These are phyloP conservation scores for Myotis findleyi DNA, from an alignment of 2,797 vertebrate species.

Conservation along the genomic window DNA sequence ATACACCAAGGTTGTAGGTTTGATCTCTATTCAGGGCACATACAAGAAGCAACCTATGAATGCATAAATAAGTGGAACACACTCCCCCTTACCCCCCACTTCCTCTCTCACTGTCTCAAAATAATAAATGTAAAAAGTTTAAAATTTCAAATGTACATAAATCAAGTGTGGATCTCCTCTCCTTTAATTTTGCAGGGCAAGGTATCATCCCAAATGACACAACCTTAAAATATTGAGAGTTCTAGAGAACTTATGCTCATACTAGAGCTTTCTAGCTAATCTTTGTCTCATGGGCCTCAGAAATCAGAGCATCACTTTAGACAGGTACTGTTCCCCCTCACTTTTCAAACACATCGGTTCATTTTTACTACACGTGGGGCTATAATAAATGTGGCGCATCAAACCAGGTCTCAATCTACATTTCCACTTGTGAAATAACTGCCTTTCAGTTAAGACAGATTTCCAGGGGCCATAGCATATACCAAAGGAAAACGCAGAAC, in stretches of 20 bases:
- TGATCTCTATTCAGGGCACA: background rate
- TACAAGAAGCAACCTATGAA: background rate
- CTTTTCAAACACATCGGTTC: background rate
- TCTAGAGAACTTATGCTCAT: background rate
- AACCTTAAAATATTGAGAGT: background rate
- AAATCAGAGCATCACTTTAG: background rate
- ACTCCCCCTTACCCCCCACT: background rate
- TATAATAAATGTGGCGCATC: background rate
- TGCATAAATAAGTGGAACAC: background rate
- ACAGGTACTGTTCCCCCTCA: background rate
- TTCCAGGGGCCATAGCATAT: background rate
- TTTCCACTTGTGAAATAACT: background rate
- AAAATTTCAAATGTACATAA: background rate
- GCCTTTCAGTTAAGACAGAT: background rate
- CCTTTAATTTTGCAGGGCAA: slow-evolving; percentile 14
- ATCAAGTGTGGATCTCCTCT: background rate
- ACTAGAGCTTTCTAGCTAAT: background rate
- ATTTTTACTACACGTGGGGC: background rate
- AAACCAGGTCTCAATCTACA: background rate
- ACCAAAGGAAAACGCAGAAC: background rate
- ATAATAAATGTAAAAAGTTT: background rate
- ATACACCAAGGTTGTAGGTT: background rate
- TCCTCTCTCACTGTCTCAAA: background rate
- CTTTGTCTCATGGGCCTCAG: background rate
- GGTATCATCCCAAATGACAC: background rate